These are phyloP conservation scores for Catharus bicknelli DNA, from an alignment of 2,113 vertebrate species.

Conservation along the genomic window DNA sequence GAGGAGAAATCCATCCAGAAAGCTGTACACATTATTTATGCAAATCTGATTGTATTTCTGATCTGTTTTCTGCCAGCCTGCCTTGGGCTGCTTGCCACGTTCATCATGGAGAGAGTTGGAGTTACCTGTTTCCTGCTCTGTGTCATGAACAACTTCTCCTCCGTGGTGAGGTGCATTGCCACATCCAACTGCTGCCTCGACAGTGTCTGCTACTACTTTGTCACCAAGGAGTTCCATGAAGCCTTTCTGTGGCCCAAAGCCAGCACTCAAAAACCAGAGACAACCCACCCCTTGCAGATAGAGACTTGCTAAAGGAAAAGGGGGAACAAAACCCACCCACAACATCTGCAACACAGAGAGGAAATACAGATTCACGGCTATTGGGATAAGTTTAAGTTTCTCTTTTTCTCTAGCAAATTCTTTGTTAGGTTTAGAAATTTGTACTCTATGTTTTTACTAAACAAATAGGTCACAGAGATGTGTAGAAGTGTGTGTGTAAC, in stretches of 20 bases:
- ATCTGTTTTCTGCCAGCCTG: constrained; percentile 74
- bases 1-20: constrained; percentile 32
- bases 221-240: constrained; percentile 70
- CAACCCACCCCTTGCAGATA: not conserved
- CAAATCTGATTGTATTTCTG: constrained; percentile 73
- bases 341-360: not conserved
- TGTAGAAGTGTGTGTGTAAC: not conserved
- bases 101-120: accelerated
- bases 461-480: not conserved
- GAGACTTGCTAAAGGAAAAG: not conserved
- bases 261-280: not conserved
- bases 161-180: not conserved
- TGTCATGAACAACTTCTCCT: not conserved
- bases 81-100: constrained; percentile 7
- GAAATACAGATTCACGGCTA: not conserved
- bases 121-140: not conserved
- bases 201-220: constrained; percentile 76
- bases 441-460: not conserved
- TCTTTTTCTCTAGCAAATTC: not conserved
- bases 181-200: constrained; percentile 77
- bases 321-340: accelerated
- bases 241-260: not conserved
- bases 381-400: not conserved
- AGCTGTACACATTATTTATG: constrained; percentile 62
- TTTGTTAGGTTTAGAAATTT: not conserved